These are phyloP conservation scores for Tachycineta bicolor DNA, from an alignment of 2,113 vertebrate genomes.

Conservation along the genomic window DNA sequence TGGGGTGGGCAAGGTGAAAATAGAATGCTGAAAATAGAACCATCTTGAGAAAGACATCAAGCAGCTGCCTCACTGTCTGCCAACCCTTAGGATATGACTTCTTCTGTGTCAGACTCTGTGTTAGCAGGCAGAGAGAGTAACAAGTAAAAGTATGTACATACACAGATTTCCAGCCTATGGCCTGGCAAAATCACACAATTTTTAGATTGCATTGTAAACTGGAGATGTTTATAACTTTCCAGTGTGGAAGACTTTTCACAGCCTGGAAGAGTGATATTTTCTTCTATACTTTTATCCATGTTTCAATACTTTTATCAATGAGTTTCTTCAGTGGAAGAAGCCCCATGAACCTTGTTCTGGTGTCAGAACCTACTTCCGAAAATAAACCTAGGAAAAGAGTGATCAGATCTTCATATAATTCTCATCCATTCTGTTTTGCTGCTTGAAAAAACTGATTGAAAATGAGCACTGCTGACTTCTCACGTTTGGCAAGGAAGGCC, in stretches of 20 bases:
- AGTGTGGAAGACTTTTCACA: not conserved
- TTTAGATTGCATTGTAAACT: not conserved
- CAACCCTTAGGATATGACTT: not conserved
- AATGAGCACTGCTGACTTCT: not conserved
- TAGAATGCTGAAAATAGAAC: slow-evolving; percentile 32
- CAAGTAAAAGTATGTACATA: not conserved
- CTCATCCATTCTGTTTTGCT: not conserved
- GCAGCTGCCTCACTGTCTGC: not conserved
- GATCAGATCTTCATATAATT: not conserved
- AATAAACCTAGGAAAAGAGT: not conserved
- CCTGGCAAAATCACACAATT: not conserved
- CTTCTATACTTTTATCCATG: not conserved
- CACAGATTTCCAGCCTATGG: not conserved
- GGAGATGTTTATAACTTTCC: not conserved
- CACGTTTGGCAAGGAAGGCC: not conserved
- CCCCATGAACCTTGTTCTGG: not conserved
- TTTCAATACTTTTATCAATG: not conserved
- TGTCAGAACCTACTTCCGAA: not conserved
- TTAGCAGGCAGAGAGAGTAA: not conserved
- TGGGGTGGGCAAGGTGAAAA: not conserved
- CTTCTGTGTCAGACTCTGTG: not conserved
- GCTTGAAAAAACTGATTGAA: not conserved
- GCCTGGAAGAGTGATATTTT: not conserved
- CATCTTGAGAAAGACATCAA: not conserved
- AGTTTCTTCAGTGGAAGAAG: not conserved